These are phyloP conservation scores for Agrenia bidenticulata DNA, from an alignment of 2,888 invertebrate genomes.

Conservation along the genomic window DNA sequence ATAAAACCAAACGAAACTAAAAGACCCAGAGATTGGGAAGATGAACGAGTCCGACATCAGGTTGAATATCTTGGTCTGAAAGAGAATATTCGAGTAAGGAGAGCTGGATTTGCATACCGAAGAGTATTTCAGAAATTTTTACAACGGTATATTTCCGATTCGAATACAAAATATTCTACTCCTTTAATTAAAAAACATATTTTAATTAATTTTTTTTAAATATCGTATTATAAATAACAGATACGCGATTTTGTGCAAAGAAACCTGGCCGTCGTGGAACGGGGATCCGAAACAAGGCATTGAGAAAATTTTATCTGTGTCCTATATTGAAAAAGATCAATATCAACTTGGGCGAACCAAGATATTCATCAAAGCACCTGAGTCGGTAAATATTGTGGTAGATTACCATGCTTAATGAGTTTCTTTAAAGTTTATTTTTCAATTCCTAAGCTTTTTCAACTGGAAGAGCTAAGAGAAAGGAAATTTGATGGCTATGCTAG, in stretches of 20 bases:
- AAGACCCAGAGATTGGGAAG: slow-evolving; percentile 66
- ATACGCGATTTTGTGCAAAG: slow-evolving; percentile 66
- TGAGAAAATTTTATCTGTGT: slow-evolving; percentile 62
- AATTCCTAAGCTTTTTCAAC: slow-evolving; percentile 63
- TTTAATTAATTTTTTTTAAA: slow-evolving; percentile 1
- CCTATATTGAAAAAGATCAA: slow-evolving; percentile 64
- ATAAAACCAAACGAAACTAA: slow-evolving; percentile 72
- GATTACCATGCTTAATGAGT: no score
- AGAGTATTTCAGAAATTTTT: slow-evolving; percentile 65
- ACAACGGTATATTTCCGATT: slow-evolving; percentile 60
- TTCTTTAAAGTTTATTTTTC: slow-evolving; percentile 18
- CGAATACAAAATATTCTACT: no score
- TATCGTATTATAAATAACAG: slow-evolving; percentile 55
- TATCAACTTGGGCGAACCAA: slow-evolving; percentile 68
- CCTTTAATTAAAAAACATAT: not conserved
- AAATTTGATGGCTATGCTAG: slow-evolving; percentile 67
- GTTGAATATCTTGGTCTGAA: slow-evolving; percentile 69
- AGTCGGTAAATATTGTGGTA: slow-evolving; percentile 64
- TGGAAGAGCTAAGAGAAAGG: slow-evolving; percentile 68
- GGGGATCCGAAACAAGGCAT: slow-evolving; percentile 63
- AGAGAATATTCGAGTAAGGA: slow-evolving; percentile 67
- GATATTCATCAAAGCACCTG: slow-evolving; percentile 69
- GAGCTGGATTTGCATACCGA: slow-evolving; percentile 70
- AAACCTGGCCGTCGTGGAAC: slow-evolving; percentile 65
- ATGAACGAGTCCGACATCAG: slow-evolving; percentile 65